Conservation (phyloP, 2,888 invertebrate genomes). For the Hypena proboscidalis region DNA sequence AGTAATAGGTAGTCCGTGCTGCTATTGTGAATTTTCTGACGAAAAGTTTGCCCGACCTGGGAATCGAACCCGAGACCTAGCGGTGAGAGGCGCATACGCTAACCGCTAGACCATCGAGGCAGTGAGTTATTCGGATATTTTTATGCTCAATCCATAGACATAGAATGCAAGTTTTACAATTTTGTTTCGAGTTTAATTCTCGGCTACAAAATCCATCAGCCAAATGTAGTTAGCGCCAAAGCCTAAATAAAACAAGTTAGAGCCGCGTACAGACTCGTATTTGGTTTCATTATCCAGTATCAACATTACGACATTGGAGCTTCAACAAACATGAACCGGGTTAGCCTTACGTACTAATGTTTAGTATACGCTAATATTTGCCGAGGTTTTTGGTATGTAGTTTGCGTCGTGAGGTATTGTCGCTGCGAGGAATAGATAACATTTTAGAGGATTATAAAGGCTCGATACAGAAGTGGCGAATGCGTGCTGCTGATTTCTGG, state of each 20-base stretch:
- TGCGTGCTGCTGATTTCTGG: conserved; percentile 5
- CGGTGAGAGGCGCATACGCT: too few relatives aligned
- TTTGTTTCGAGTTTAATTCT: too few relatives aligned
- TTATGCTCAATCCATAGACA: too few relatives aligned
- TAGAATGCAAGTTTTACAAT: too few relatives aligned
- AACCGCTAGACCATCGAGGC: too few relatives aligned
- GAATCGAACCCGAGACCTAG: too few relatives aligned
- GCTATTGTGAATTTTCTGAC: too few relatives aligned
- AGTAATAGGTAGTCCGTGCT: too few relatives aligned
- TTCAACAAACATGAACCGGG: conserved; percentile 38
- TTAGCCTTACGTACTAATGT: conserved; percentile 46
- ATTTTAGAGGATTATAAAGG: conserved; percentile 31
- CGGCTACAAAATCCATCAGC: conserved; percentile 20
- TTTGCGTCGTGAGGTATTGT: conserved; percentile 46
- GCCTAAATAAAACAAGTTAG: conserved; percentile 33
- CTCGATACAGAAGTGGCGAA: conserved; percentile 32
- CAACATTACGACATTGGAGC: conserved; percentile 46
- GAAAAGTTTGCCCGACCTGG: too few relatives aligned
- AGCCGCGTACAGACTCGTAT: conserved; percentile 38
- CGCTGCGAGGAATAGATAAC: conserved; percentile 42
- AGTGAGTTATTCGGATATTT: too few relatives aligned
- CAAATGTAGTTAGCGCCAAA: conserved; percentile 16
- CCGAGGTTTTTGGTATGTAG: conserved; percentile 51
- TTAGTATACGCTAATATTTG: conserved; percentile 57
- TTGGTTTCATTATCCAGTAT: conserved; percentile 60